Percentiles rank a stretch among this genome's conserved stretches.
These are phyloP conservation scores for Noturus placidus DNA, from an alignment of 2,113 vertebrate species.

Conservation along the genomic window DNA sequence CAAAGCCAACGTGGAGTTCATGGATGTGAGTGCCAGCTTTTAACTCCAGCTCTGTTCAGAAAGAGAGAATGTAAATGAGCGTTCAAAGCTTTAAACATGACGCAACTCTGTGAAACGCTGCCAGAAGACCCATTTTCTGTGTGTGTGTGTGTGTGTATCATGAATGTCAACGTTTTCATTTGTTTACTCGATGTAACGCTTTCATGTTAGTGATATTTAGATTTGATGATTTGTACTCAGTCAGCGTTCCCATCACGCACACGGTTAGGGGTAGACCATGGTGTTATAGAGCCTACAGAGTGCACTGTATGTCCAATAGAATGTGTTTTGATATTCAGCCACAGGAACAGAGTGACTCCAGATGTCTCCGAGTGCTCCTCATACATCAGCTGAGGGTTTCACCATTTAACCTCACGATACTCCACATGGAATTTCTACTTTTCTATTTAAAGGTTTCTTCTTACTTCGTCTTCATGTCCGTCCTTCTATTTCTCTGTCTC, in stretches of 20 bases:
- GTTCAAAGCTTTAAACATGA: constrained; percentile 61
- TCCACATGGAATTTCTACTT: not conserved
- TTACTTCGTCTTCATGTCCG: not conserved
- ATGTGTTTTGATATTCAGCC: too few species aligned
- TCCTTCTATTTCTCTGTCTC: not conserved
- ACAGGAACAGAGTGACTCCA: not conserved
- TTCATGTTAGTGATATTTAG: constrained; percentile 8
- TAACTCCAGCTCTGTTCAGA: constrained; percentile 64
- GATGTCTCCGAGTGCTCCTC: not conserved
- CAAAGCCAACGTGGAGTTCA: constrained; percentile 96
- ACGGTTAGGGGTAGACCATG: not conserved
- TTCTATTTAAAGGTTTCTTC: not conserved
- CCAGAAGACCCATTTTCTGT: constrained; percentile 46
- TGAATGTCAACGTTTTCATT: not conserved
- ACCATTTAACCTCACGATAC: not conserved
- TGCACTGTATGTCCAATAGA: not conserved
- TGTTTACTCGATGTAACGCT: not conserved
- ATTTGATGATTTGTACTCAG: not conserved
- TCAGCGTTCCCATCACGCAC: not conserved
- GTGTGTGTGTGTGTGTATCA: constrained; percentile 8
- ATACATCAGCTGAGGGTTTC: not conserved
- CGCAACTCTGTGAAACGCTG: constrained; percentile 73
- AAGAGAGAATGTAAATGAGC: constrained; percentile 63
- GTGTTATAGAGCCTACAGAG: not conserved
- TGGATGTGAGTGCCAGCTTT: constrained; percentile 90